Evolutionary conservation across 2,888 invertebrate species (phyloP), one percentile per base, ranked within the genome.

Genomic region (Chouioia cunea): DNA sequence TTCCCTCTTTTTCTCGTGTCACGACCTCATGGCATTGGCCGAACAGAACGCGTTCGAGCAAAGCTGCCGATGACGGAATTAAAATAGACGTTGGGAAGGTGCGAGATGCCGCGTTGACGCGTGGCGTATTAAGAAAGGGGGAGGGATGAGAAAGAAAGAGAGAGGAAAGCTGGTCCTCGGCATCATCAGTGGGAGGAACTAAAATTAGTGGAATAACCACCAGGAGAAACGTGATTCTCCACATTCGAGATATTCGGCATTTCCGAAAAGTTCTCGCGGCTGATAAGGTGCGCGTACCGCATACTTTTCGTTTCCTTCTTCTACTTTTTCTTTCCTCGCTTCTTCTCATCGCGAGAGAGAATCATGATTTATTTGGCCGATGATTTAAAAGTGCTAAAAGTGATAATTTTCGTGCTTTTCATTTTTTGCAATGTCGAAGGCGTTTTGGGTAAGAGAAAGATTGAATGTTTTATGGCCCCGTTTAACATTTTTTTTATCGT

Each of bases 191-290:
- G 81, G 81, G 81, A 81, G 81, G 78, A 75, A 79, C 81, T 81
- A 81, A 81, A 80, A 81, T 81, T 81, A 79, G 81, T 77, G 77
- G 69, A 53, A 65, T 74, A 77, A 78, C 75, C 76, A 74, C 71
- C 74, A 73, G 65, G 73, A 68, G 70, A 73, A 77, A 66, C 60
- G 50, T 52, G 65, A 57, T 58, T 77, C 74, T 74, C 74, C 75
- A 59, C 73, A 27, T 52, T 60, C 70, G 67, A 74, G 74, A 67
- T 73, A 74, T 74, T 75, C 74, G 65, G 76, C 80, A 81, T 78
- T 81, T 81, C 75, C 76, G 76, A 79, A 77, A 77, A 79, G 78
- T 80, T 77, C 77, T 78, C 76, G 74, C 74, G 67, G 59, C 71
- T 75, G 79, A 80, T 77, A 79, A 78, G 67, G 47, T 18, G 64